phyloP scores from a whole-genome alignment of 2,888 invertebrate genomes.

The Synergus japonicus region DNA sequence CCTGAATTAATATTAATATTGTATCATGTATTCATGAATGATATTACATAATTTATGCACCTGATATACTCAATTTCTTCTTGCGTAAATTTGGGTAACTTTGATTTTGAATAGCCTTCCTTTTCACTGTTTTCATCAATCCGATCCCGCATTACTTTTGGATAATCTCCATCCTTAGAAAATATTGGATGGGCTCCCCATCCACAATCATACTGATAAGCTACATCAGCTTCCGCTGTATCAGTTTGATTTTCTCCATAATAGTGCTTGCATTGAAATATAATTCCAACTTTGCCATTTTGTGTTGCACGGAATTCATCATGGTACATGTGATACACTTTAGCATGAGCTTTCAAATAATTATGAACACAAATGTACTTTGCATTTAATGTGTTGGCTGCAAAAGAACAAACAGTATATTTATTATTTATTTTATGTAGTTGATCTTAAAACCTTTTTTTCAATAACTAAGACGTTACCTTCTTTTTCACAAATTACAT shows the following conservation, averaged over 20 bases:
- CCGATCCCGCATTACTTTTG: constrained; percentile 76
- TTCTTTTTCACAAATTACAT: constrained; percentile 76
- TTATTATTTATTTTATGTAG: too few relatives aligned
- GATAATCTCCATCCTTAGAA: constrained; percentile 78
- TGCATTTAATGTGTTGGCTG: constrained; percentile 69
- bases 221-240: constrained; percentile 48
- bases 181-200: constrained; percentile 79
- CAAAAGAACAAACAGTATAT: constrained; percentile 46
- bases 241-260: constrained; percentile 55
- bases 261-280: constrained; percentile 45
- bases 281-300: constrained; percentile 77
- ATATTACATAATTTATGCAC: constrained; percentile 48
- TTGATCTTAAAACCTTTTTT: too few relatives aligned
- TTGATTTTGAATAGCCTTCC: constrained; percentile 76
- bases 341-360: constrained; percentile 85
- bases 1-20: too few relatives aligned
- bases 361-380: constrained; percentile 86
- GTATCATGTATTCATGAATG: neutral
- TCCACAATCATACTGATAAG: constrained; percentile 76
- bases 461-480: too few relatives aligned
- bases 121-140: constrained; percentile 75
- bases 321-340: constrained; percentile 82
- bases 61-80: constrained; percentile 72
- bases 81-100: constrained; percentile 76
- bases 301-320: constrained; percentile 80